Conservation (phyloP, 2,888 invertebrate genomes). For the Sylvicola fuscatus region DNA sequence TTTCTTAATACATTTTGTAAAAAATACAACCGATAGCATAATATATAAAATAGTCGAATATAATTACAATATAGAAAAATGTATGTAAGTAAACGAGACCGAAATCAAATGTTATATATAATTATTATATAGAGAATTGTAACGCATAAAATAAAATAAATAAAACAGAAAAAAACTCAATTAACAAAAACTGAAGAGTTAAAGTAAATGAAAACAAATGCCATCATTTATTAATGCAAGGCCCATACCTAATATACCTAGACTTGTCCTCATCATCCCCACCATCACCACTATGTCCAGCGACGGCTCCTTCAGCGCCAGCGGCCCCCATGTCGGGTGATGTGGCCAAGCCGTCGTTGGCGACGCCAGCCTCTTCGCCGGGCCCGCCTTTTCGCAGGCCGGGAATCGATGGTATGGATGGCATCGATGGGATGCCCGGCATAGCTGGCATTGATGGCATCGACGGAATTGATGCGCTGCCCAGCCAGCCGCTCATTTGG, state of each 20-base stretch:
- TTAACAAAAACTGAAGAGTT: constrained; percentile 1
- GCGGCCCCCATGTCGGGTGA: constrained; percentile 25
- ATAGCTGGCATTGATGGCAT: constrained; percentile 26
- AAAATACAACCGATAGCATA: too few relatives aligned
- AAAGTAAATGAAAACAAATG: constrained; percentile 3
- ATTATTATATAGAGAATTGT: not conserved
- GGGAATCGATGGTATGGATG: constrained; percentile 32
- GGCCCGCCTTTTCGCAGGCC: constrained; percentile 49
- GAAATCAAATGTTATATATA: too few relatives aligned
- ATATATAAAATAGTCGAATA: too few relatives aligned
- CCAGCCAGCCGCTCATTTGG: constrained; percentile 70
- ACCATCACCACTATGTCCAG: constrained; percentile 12
- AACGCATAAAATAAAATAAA: constrained; percentile 1
- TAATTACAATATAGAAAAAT: too few relatives aligned
- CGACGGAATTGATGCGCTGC: constrained; percentile 28
- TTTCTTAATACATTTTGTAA: too few relatives aligned
- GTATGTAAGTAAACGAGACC: too few relatives aligned
- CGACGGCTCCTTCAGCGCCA: constrained; percentile 11
- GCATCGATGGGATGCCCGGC: constrained; percentile 25
- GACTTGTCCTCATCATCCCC: constrained; percentile 77
- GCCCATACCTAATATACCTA: constrained; percentile 60
- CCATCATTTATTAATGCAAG: constrained; percentile 25
- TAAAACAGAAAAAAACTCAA: not conserved
- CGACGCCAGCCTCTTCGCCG: constrained; percentile 23
- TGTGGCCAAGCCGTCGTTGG: constrained; percentile 28